phyloP scores from a whole-genome alignment of 2,797 vertebrate species.

The Gastrophryne carolinensis region DNA sequence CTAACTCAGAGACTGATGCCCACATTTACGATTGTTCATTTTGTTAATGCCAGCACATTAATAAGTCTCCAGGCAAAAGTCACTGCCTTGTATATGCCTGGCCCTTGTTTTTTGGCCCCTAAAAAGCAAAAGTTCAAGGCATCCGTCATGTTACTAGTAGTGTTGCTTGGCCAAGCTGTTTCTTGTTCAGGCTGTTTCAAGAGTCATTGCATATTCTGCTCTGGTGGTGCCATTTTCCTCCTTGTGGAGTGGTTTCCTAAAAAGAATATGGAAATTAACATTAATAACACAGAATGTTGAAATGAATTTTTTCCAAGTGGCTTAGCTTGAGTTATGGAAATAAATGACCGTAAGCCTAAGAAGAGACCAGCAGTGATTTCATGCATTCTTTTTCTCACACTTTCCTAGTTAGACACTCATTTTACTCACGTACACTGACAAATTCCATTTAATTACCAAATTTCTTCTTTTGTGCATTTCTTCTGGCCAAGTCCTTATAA shows the following conservation, averaged over 20 bases:
- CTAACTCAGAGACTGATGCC: neutral
- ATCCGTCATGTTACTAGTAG: constrained; percentile 55
- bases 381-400: too few relatives aligned
- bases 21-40: neutral
- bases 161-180: constrained; percentile 81
- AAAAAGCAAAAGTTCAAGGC: constrained; percentile 55
- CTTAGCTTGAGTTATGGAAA: too few relatives aligned
- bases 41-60: constrained; percentile 56
- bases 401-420: too few relatives aligned
- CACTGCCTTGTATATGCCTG: constrained; percentile 62
- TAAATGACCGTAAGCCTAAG: too few relatives aligned
- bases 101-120: neutral
- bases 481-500: too few relatives aligned
- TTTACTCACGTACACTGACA: too few relatives aligned
- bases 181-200: constrained; percentile 83
- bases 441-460: too few relatives aligned
- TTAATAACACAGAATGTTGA: too few relatives aligned
- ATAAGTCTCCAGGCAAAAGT: constrained; percentile 62
- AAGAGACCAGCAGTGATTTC: too few relatives aligned
- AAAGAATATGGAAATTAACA: neutral
- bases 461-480: too few relatives aligned
- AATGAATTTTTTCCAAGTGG: too few relatives aligned
- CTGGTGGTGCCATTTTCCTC: constrained; percentile 88
- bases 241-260: constrained; percentile 94
- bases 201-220: constrained; percentile 93